Evolutionary conservation across 2,888 invertebrate species (phyloP).

Genomic region (Drosophila bunnanda): DNA sequence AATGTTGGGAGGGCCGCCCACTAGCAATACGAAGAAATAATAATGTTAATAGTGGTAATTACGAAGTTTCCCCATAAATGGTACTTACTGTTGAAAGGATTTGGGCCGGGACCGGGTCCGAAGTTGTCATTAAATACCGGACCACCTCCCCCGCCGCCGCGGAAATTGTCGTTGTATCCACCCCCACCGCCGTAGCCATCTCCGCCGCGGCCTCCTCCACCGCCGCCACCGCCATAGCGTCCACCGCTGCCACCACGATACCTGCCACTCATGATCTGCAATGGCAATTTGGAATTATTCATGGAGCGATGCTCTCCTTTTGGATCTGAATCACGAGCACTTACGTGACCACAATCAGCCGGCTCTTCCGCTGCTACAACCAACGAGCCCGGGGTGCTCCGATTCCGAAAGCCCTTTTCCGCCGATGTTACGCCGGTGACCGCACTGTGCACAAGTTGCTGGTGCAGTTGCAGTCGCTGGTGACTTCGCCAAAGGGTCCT

Average conservation of each 20-base stretch:
- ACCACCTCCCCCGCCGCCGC: constrained; percentile 50
- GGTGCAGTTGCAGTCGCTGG: constrained; percentile 55
- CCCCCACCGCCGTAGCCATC: constrained; percentile 57
- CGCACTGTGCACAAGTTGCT: constrained; percentile 34
- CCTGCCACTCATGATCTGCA: constrained; percentile 78
- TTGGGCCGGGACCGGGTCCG: constrained; percentile 70
- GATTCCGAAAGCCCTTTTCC: constrained; percentile 28
- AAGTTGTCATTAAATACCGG: constrained; percentile 70
- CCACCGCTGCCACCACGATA: constrained; percentile 70
- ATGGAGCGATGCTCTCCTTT: constrained; percentile 2
- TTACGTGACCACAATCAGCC: constrained; percentile 73
- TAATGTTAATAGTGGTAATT: constrained; percentile 5
- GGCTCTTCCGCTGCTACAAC: constrained; percentile 23
- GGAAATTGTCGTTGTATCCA: constrained; percentile 66
- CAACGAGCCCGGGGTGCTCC: constrained; percentile 33
- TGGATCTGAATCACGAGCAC: constrained; percentile 44
- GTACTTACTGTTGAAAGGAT: constrained; percentile 76
- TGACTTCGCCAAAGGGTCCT: constrained; percentile 69
- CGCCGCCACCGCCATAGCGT: constrained; percentile 63
- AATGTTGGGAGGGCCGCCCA: constrained; percentile 67
- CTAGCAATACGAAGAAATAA: constrained; percentile 30
- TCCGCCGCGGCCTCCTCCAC: constrained; percentile 51
- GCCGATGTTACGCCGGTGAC: constrained; percentile 32
- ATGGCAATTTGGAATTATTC: constrained; percentile 1
- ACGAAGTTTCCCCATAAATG: not conserved